Evolutionary conservation across 2,113 vertebrate species (phyloP), one percentile per base, ranked within the genome.

Genomic region (Rallus limicola): DNA sequence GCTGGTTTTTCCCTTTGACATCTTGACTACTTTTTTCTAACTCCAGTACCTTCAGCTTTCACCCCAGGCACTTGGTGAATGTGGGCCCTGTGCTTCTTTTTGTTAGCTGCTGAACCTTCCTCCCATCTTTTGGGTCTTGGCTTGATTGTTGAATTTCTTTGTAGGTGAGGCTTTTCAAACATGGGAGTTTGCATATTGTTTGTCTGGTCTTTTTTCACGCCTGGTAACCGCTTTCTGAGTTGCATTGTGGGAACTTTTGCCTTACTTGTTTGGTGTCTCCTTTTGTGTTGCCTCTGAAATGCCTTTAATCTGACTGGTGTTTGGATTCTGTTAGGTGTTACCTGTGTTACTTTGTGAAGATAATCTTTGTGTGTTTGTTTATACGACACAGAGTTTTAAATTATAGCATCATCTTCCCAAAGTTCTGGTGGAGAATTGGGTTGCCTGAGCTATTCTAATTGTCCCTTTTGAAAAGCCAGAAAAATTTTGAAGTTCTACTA

Each of bases 351-450:
- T 48, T 82, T 87, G 52, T 52, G 26, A 76, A 82, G 21, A 58
- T 56, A 60, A 12, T 48, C 48, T 67, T 67, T 67, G 28, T 29
- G 4, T 68, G 13, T 72, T 82, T 56, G 14, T 19, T 82, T 80
- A 24, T 34, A 29, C 0, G 0, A 1, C 0, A 0, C 4, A 3
- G 9, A 10, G 6, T 42, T 81, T 93, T 38, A 63, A 78, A 68
- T 89, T 36, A 42, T 24, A 46, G 23, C 36, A 56, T 5, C 0
- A 1, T 50, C 46, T 33, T 24, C 48, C 50, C 64, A 52, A 38
- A 75, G 36, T 36, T 24, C 76, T 64, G 46, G 3, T 86, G 69
- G 64, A 77, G 42, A 56, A 48, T 7, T 64, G 13, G 29, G 3
- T 88, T 88, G 14, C 20, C 44, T 50, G 58, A 40, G 55, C 28